Conservation (phyloP, 2,797 vertebrate species). For the Chromobotia macracanthus region DNA sequence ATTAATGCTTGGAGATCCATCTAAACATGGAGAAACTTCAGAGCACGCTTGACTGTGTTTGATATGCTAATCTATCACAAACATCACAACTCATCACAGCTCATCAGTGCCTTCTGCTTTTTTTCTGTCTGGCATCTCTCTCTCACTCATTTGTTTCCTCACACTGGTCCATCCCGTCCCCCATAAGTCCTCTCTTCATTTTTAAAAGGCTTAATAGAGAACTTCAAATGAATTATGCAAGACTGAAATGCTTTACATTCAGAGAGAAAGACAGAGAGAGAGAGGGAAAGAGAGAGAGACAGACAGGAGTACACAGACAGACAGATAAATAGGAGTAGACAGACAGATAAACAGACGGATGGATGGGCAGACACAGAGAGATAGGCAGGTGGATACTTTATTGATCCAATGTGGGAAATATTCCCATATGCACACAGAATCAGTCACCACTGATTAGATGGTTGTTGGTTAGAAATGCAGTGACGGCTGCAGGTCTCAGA, state of each 20-base stretch:
- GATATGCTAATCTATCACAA: conserved; percentile 45
- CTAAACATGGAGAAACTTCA: conserved; percentile 23
- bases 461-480: not conserved
- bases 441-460: not conserved
- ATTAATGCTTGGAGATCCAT: conserved; percentile 34
- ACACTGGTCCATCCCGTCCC: not conserved
- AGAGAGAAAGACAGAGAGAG: not conserved
- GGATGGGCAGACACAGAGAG: too few relatives aligned
- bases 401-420: too few relatives aligned
- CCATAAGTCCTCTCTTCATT: not conserved
- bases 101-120: conserved; percentile 4
- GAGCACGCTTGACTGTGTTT: conserved; percentile 39
- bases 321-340: too few relatives aligned
- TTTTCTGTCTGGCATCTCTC: conserved; percentile 5
- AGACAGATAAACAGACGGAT: too few relatives aligned
- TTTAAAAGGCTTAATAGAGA: conserved; percentile 3
- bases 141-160: conserved; percentile 8
- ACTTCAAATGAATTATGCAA: not conserved
- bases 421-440: not conserved
- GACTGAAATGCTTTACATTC: not conserved
- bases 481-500: not conserved
- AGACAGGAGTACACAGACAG: too few relatives aligned
- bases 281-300: not conserved
- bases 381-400: too few relatives aligned
- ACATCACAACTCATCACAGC: conserved; percentile 31